phyloP scores from a whole-genome alignment of 2,113 vertebrate genomes.

The Ctenomys sociabilis region DNA sequence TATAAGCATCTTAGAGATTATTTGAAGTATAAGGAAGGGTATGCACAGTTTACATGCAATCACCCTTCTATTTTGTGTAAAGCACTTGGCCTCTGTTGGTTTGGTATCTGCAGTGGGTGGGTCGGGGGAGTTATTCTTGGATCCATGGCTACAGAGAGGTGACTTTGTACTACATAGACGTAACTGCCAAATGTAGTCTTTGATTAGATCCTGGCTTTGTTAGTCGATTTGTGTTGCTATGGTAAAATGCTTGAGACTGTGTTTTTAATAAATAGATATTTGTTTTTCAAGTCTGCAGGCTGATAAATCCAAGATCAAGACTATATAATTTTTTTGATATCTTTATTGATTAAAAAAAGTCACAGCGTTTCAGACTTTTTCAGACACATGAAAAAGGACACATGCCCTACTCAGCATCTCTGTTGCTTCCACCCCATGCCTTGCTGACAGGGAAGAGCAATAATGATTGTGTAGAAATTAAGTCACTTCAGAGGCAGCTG shows the following conservation, averaged over 20 bases:
- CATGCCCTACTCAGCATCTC: constrained; percentile 11
- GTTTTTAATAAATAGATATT: background rate
- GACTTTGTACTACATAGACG: background rate
- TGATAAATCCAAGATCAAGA: background rate
- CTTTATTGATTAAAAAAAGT: constrained; percentile 80
- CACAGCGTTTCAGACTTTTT: constrained; percentile 83
- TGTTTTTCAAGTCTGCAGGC: background rate
- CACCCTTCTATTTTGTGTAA: background rate
- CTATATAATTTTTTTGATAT: constrained; percentile 55
- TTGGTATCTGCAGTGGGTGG: background rate
- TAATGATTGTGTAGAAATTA: constrained; percentile 80
- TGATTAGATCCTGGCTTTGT: background rate
- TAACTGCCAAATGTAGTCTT: background rate
- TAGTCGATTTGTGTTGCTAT: background rate
- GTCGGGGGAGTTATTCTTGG: background rate
- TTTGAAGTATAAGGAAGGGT: background rate
- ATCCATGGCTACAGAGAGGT: background rate
- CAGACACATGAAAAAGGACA: constrained; percentile 82
- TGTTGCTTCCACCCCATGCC: constrained; percentile 53
- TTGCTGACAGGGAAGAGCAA: constrained; percentile 81
- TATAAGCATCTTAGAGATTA: background rate
- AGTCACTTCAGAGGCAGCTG: no score
- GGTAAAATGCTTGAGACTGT: background rate
- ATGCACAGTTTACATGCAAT: background rate
- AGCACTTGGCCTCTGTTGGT: background rate